Percentiles rank a stretch among this genome's conserved stretches.
These are phyloP conservation scores for Pseudolaguvia tuberculata DNA, from an alignment of 2,113 vertebrate genomes.

Conservation along the genomic window DNA sequence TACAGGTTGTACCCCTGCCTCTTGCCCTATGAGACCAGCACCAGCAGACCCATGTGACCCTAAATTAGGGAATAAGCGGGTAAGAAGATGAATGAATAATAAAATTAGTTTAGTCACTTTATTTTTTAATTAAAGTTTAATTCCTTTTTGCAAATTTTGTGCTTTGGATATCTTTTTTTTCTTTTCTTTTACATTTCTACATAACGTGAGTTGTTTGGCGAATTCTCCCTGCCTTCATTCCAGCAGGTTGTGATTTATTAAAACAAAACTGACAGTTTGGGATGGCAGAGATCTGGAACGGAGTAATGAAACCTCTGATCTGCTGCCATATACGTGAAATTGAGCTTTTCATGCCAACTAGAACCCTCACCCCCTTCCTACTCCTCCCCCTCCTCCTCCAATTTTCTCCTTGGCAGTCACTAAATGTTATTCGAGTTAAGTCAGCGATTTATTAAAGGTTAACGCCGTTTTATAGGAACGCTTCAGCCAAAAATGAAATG, in stretches of 20 bases:
- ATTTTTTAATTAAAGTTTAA: not conserved
- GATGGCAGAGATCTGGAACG: conserved; percentile 39
- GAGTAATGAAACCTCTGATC: conserved; percentile 43
- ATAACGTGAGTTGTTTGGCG: conserved; percentile 44
- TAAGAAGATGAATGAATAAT: too few species aligned
- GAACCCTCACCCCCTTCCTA: conserved; percentile 10
- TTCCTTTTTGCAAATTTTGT: not conserved
- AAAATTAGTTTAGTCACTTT: conserved; percentile 4
- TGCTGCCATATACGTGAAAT: conserved; percentile 44
- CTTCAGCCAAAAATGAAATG: conserved; percentile 6
- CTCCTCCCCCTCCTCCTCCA: too few species aligned
- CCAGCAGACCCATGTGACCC: too few species aligned
- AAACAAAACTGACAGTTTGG: conserved; percentile 42
- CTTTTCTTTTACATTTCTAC: conserved; percentile 28
- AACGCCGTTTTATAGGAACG: not conserved
- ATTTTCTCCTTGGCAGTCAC: not conserved
- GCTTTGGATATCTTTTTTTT: conserved; percentile 25
- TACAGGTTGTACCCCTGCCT: too few species aligned
- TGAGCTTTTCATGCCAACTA: conserved; percentile 37
- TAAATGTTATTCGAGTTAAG: conserved; percentile 24
- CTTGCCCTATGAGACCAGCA: too few species aligned
- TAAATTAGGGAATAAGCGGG: too few species aligned
- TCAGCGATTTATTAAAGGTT: conserved; percentile 13
- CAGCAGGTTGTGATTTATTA: conserved; percentile 36
- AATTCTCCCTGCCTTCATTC: conserved; percentile 10